phyloP scores from a whole-genome alignment of 2,113 vertebrate genomes.

The Blennius ocellaris region DNA sequence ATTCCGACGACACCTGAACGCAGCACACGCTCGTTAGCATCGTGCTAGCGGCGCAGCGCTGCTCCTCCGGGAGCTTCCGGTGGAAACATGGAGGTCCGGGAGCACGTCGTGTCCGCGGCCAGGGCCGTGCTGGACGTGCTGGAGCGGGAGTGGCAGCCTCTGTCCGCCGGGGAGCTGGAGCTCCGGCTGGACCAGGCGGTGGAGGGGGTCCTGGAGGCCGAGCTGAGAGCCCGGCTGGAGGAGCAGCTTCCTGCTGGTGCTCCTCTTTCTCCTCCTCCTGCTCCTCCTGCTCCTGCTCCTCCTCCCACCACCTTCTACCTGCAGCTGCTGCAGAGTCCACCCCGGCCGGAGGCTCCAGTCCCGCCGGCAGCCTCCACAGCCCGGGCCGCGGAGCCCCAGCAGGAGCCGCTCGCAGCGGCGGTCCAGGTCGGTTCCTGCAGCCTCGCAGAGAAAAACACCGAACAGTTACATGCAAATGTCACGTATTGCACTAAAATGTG shows the following conservation, averaged over 20 bases:
- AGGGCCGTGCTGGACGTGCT: constrained; percentile 77
- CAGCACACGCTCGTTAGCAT: constrained; percentile 20
- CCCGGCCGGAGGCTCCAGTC: neutral
- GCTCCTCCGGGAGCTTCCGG: too few species aligned
- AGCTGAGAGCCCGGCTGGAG: constrained; percentile 57
- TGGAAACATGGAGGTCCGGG: constrained; percentile 30
- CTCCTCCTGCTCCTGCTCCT: neutral
- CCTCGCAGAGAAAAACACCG: too few species aligned
- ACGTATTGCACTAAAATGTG: too few species aligned
- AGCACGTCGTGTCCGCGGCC: constrained; percentile 68
- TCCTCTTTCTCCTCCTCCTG: too few species aligned
- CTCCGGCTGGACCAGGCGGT: constrained; percentile 81
- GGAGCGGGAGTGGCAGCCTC: constrained; percentile 82
- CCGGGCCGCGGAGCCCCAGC: neutral
- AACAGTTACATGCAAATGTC: too few species aligned
- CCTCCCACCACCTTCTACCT: constrained; percentile 1
- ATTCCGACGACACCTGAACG: constrained; percentile 28
- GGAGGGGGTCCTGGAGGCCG: constrained; percentile 78
- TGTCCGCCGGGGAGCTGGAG: constrained; percentile 77
- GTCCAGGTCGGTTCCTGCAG: constrained; percentile 61
- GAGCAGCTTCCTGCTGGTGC: too few species aligned
- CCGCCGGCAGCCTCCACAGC: neutral
- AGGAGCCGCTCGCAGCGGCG: constrained; percentile 24
- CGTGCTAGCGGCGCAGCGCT: neutral
- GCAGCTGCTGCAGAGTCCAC: constrained; percentile 32